Percentiles rank a stretch among this genome's conserved stretches.
These are phyloP conservation scores for Gallinago nigripennis DNA, from an alignment of 2,797 vertebrate species.

Conservation along the genomic window DNA sequence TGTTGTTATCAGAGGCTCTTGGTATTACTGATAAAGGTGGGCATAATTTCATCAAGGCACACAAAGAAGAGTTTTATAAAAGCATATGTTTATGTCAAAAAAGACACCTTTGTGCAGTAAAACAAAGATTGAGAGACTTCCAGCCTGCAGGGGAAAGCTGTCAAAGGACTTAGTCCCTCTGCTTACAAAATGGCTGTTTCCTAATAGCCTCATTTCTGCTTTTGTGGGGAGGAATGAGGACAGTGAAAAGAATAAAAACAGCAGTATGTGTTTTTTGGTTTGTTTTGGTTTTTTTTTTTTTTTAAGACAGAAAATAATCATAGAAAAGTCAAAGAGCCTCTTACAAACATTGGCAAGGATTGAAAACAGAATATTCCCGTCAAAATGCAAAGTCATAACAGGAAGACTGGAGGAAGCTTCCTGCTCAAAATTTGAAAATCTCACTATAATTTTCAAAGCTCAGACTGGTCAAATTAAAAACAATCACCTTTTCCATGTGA, in stretches of 20 bases:
- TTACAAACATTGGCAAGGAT: background rate
- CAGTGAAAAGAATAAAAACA: background rate
- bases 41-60: rapidly evolving
- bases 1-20: background rate
- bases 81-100: background rate
- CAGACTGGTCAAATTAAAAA: background rate
- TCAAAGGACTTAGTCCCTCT: background rate
- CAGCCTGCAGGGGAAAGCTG: background rate
- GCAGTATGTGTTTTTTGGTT: rapidly evolving
- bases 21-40: background rate
- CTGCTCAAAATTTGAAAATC: background rate
- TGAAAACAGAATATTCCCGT: background rate
- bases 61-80: rapidly evolving
- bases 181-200: background rate
- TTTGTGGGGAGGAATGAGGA: background rate
- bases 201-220: background rate
- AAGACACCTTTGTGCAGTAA: background rate
- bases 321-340: background rate
- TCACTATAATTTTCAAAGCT: background rate
- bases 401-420: background rate
- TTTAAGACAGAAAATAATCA: background rate
- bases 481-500: background rate
- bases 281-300: background rate
- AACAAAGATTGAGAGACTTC: background rate
- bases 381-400: background rate